A percentile compares a stretch with the other conserved stretches of the same genome.
Evolutionary conservation across 2,113 vertebrate genomes (phyloP).

Genomic region (Salvelinus alpinus): DNA sequence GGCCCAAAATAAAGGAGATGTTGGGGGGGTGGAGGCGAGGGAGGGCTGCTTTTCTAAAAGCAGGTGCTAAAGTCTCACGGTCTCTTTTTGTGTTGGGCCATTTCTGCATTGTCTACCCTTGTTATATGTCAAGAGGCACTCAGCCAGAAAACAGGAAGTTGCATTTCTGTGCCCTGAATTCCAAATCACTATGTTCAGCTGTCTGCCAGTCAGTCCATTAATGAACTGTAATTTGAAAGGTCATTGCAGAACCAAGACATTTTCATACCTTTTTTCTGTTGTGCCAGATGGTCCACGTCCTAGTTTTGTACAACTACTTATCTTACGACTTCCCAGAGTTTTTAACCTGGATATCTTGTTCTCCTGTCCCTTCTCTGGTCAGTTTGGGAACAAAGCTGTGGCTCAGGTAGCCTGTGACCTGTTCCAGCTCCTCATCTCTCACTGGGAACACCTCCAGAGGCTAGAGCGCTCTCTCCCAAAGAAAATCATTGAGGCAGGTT

Average conservation of each 20-base stretch:
- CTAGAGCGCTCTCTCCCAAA: slow-evolving; percentile 83
- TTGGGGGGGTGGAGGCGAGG: slow-evolving; percentile 43
- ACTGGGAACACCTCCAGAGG: slow-evolving; percentile 90
- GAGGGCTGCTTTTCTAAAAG: slow-evolving; percentile 70
- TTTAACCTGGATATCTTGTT: background rate
- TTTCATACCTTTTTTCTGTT: no score
- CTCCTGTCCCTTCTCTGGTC: slow-evolving; percentile 4
- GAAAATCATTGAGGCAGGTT: slow-evolving; percentile 90
- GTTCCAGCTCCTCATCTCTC: slow-evolving; percentile 90
- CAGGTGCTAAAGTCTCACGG: slow-evolving; percentile 74
- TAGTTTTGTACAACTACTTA: slow-evolving; percentile 68
- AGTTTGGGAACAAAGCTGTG: slow-evolving; percentile 93
- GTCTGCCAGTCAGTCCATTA: slow-evolving; percentile 51
- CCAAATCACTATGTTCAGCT: slow-evolving; percentile 67
- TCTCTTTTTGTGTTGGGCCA: slow-evolving; percentile 74
- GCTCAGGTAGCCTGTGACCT: slow-evolving; percentile 92
- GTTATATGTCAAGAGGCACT: slow-evolving; percentile 77
- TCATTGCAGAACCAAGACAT: background rate
- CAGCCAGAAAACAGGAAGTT: slow-evolving; percentile 72
- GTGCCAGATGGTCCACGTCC: no score
- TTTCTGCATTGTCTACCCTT: slow-evolving; percentile 75
- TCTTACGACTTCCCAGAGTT: slow-evolving; percentile 27
- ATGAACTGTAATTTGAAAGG: slow-evolving; percentile 33
- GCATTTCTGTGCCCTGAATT: slow-evolving; percentile 70
- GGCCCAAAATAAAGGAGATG: slow-evolving; percentile 72